These are phyloP conservation scores for Macrosiphum euphorbiae DNA, from an alignment of 2,888 invertebrate genomes.

Conservation along the genomic window DNA sequence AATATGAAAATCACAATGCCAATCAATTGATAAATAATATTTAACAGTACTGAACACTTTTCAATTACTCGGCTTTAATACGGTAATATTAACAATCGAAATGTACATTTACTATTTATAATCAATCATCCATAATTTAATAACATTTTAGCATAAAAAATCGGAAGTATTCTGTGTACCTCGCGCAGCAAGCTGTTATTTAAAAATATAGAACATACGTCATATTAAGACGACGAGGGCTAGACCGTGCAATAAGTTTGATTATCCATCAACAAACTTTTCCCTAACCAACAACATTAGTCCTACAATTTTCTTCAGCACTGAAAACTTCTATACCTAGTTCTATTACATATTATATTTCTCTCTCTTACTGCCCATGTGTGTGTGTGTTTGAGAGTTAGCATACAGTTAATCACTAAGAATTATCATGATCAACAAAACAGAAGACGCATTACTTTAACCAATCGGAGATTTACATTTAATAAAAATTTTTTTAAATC, in stretches of 20 bases:
- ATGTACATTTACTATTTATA: neutral
- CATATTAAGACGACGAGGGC: neutral
- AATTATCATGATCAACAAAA: neutral
- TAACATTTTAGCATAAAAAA: neutral
- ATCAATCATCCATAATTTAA: neutral
- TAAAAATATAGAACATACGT: neutral
- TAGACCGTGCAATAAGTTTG: neutral
- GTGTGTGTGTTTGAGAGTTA: neutral
- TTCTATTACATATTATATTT: neutral
- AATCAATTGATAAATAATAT: neutral
- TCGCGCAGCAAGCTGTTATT: neutral
- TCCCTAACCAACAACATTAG: neutral
- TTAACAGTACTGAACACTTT: neutral
- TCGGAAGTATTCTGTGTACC: neutral
- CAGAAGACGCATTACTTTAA: too few relatives aligned
- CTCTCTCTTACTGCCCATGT: neutral
- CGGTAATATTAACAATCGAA: neutral
- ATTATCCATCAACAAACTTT: slow-evolving; percentile 30
- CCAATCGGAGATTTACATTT: neutral
- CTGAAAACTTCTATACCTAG: neutral
- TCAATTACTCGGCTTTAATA: neutral
- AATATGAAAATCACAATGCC: neutral
- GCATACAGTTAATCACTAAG: neutral
- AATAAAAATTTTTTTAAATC: too few relatives aligned
- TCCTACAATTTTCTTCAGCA: neutral